phyloP scores from a whole-genome alignment of 2,113 vertebrate species.

The Chlamydotis undulata region DNA sequence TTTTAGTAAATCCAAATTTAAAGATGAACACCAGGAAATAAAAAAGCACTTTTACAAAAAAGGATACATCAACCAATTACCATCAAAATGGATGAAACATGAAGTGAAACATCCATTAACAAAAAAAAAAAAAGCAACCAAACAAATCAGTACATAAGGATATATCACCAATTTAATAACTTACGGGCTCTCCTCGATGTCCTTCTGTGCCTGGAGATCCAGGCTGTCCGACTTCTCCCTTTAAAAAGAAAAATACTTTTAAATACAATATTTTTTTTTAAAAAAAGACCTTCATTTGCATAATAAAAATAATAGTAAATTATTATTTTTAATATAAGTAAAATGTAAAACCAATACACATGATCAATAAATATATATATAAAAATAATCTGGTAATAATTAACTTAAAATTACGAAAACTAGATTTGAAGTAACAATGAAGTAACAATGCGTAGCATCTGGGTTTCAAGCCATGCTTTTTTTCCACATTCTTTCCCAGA shows the following conservation, averaged over 20 bases:
- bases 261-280: neutral
- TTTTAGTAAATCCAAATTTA: neutral
- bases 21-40: neutral
- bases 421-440: neutral
- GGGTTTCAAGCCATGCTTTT: neutral
- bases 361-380: neutral
- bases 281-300: neutral
- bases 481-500: constrained; percentile 45
- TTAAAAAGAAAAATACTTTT: neutral
- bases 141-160: neutral
- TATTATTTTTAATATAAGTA: neutral
- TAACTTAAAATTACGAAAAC: neutral
- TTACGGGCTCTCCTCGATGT: constrained; percentile 74
- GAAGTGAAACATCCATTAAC: neutral
- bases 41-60: neutral
- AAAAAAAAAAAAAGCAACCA: neutral
- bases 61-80: neutral
- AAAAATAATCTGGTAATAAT: neutral
- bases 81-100: neutral
- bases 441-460: neutral
- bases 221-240: constrained; percentile 77
- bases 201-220: constrained; percentile 76
- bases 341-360: neutral
- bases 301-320: neutral
- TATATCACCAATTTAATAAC: constrained; percentile 14